Evolutionary conservation across 64 coral and sea anemone species (phyloP), one percentile per base, ranked within the genome.

Genomic region (Exaiptasia diaphana): DNA sequence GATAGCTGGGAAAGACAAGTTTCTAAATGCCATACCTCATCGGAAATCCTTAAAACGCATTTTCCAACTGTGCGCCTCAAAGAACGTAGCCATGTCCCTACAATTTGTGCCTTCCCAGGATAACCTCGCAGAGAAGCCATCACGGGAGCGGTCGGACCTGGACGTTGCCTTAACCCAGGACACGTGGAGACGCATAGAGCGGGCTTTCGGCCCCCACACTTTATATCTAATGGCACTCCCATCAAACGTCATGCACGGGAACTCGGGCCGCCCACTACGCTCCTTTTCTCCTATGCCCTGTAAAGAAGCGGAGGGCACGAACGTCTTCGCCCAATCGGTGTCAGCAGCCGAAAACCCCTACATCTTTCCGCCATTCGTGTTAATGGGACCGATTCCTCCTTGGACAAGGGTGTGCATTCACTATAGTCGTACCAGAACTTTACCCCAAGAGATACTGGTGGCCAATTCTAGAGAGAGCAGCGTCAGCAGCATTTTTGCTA

Each of bases 181-280:
- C 0, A 6, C 54, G 1, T 92, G 90, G 90, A 13, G 15, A 6
- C 3, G 7, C 3, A 26, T 92, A 2, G 57, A 92, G 5, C 18
- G 1, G 21, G 59, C 64, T 3, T 92, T 80, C 17, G 82, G 90
- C 20, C 82, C 82, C 1, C 90, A 86, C 34, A 81, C 75, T 2
- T 38, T 86, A 4, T 82, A 93, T 48, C 58, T 86, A 3, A 84
- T 91, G 86, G 76, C 86, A 9, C 33, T 64, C 13, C 48, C 64
- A 0, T 25, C 60, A 2, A 89, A 83, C 25, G 59, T 77, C n/a
- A 44, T 67, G 43, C 39, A 9, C 20, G 72, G 67, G 21, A 1
- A 29, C 4, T 23, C 14, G 0, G 83, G 83, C n/a, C 25, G 39
- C 27, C 83, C 83, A 0, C 29, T 77, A 20, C 29, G 67, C 7